Evolutionary conservation across 2,113 vertebrate genomes (phyloP), one percentile per base, ranked within the genome.

Genomic region (Semicossyphus pulcher): DNA sequence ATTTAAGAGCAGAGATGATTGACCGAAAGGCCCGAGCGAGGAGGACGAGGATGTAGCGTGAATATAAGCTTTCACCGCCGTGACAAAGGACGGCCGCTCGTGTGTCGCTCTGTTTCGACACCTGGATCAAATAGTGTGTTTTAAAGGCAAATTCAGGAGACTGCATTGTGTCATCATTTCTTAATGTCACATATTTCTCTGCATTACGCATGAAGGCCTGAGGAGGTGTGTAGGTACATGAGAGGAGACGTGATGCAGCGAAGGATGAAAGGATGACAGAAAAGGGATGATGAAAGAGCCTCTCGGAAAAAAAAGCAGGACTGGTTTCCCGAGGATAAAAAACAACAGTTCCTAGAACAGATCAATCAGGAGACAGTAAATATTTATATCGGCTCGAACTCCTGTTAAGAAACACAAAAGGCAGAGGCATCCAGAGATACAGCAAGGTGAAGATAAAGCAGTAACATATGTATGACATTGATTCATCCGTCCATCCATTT

Each of bases 221-320:
- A 39, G 72, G 64, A 72, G 69, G 6, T 51, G 67, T 39, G 21
- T 29, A 3, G 25, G 29, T 37, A 49, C 57, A 56, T n/a, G 59
- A 79, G 62, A 32, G 56, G 75, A 67, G 78, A 72, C 53, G 67
- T 36, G 72, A 73, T 44, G 44, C 4, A 18, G 68, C 32, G 9
- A 12, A 34, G 70, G 77, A 83, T 72, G 64, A 87, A 81, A 87
- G 75, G 76, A 32, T 56, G 73, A 59, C 52, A 70, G 61, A 72
- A 69, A 61, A 39, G 26, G 42, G 28, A 62, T 41, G 83, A 86
- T 80, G 56, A 80, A 76, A 78, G 72, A 45, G 67, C 54, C 56
- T 26, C 44, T 75, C 15, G 9, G 51, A 20, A 39, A 21, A 36
- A 64, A 36, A 11, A 49, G 42, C 59, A 39, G 36, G 70, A 78